phyloP scores from a whole-genome alignment of 1,140 invertebrate genomes.

The Drosophila busckii region DNA sequence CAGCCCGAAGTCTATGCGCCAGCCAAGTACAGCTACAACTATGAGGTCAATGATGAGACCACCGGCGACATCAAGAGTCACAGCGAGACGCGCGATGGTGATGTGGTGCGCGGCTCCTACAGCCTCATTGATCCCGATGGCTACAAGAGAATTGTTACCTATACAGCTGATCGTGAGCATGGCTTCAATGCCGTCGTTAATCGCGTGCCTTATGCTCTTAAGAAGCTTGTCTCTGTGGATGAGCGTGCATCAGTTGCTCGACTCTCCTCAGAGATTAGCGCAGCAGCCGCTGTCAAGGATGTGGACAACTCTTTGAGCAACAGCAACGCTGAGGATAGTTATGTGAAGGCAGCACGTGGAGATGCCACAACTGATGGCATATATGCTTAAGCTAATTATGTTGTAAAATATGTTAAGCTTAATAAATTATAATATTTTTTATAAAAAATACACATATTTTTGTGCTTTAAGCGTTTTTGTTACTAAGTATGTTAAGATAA shows the following conservation, averaged over 20 bases:
- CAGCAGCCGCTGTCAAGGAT: neutral
- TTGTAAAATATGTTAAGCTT: too few species aligned
- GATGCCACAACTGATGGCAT: constrained; percentile 1
- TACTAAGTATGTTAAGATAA: too few species aligned
- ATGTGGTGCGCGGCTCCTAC: constrained; percentile 52
- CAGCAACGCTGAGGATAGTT: constrained; percentile 15
- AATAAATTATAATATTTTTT: too few species aligned
- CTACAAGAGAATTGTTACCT: constrained; percentile 81
- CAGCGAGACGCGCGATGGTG: constrained; percentile 49
- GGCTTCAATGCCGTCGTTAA: constrained; percentile 81
- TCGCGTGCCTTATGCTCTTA: constrained; percentile 50
- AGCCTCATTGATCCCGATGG: constrained; percentile 63
- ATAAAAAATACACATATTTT: too few species aligned
- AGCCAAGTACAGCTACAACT: constrained; percentile 51
- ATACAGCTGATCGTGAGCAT: constrained; percentile 80
- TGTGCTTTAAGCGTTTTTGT: too few species aligned
- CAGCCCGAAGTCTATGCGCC: constrained; percentile 46
- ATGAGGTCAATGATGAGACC: constrained; percentile 51
- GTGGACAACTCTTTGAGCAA: neutral
- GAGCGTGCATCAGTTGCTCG: constrained; percentile 28
- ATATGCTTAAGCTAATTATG: constrained; percentile 13
- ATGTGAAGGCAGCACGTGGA: constrained; percentile 7
- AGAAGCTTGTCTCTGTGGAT: constrained; percentile 29
- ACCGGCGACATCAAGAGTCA: constrained; percentile 66
- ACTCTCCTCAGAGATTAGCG: neutral